Base-by-base conservation (phyloP, 2,888 invertebrate species). In the Meganola albula region DNA sequence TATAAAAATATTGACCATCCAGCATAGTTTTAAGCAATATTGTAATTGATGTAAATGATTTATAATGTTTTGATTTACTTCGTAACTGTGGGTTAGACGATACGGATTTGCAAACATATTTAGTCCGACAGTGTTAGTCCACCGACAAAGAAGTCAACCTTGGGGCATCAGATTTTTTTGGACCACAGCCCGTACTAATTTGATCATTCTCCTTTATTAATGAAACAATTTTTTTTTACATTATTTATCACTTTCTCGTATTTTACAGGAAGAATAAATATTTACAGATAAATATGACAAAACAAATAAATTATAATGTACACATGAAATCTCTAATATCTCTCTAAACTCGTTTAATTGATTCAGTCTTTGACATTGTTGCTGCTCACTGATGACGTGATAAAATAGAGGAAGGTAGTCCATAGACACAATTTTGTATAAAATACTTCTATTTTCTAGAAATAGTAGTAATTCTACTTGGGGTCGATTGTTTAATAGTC, bases 331-430 rank as follows among this genome's bases (percentile, higher is more conserved):
- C 61, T 63, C 57, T 46, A 56, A 44, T 40, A 5, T 16, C 16
- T n/a, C n/a, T n/a, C n/a, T n/a, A 55, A 53, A 53, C 34, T 36
- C 40, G 52, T 53, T 41, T 53, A 58, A 51, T 52, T 44, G 16
- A 39, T 45, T 68, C 70, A 69, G 70, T 69, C 69, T 69, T 65
- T 48, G 48, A 47, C 44, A 47, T 52, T 47, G 38, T 48, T 40
- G 56, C 50, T 44, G 54, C 48, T 41, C 46, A 40, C 46, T 40
- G 41, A 36, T 38, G 40, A 16, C 16, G 16, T 4, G 10, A 24
- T 4, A n/a, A 8, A 12, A 1, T 12, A 12, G 8, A 12, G 8
- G 4, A 22, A 22, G n/a, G n/a, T n/a, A n/a, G n/a, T n/a, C n/a
- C n/a, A n/a, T n/a, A n/a, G n/a, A n/a, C n/a, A n/a, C n/a, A n/a